Evolutionary conservation across 2,797 vertebrate species (phyloP), one percentile per base, ranked within the genome.

Genomic region (Carduelis carduelis): DNA sequence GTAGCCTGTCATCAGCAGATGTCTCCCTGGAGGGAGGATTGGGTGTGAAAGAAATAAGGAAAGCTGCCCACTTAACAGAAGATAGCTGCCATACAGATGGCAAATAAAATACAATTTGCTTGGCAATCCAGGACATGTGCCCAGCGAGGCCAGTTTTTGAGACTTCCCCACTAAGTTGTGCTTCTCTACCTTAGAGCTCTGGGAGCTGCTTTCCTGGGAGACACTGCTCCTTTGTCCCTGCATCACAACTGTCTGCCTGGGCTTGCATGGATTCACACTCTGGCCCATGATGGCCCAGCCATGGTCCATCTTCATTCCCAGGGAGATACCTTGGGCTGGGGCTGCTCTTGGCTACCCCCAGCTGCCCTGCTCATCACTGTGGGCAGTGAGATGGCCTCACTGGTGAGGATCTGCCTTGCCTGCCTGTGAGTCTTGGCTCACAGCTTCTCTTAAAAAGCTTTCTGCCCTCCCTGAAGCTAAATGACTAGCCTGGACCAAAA

Each of bases 381-480:
- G 23, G 14, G 17, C 1, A 3, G 24, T 26, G 24, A 12, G 8
- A 68, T 1, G 3, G 15, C 6, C 44, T 8, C 3, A 9, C 17
- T 63, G 28, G 3, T 28, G 9, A 70, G 21, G 7, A 2, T 70
- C 22, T 82, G 57, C 27, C 30, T 34, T 79, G 28, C 7, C 19
- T 2, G 1, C 14, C 21, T 28, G 8, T 27, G 12, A 44, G 14
- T 44, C 15, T 53, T 78, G 37, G 15, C 27, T 83, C 3, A 5
- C 26, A 78, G 15, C 2, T 50, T 19, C 22, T 8, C 46, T 59
- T 47, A 41, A 21, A 64, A 72, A 79, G 2, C 8, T 49, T 34
- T 39, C n/a, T 53, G 30, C 8, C 21, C 8, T 61, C 43, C 11
- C 19, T 44, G 37, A 39, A 84, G 9, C 22, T 81, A n/a, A 24